Evolutionary conservation across 2,797 vertebrate species (phyloP), one percentile per base, ranked within the genome.

Genomic region (Steatocranus sp.): DNA sequence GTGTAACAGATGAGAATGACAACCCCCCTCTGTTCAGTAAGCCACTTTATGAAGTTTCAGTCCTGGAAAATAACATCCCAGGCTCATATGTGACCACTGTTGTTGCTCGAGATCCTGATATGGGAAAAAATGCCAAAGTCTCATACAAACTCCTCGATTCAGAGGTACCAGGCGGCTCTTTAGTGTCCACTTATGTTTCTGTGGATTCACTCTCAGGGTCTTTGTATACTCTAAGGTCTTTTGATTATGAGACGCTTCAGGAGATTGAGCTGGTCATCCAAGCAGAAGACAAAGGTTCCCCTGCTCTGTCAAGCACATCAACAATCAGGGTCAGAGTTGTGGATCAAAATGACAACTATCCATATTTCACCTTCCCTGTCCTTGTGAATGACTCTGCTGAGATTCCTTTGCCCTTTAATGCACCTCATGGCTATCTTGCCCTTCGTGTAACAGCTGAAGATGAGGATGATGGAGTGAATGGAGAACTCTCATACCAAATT

Each of bases 1-100:
- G 94, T 11, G 94, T 97, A 1, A 96, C 93, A 1, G 96, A 97
- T 30, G 96, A 97, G 87, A 97, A 97, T 27, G 97, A 97, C 93
- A 97, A 97, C 80, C 50, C 92, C 0, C 96, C 96, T 4, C 82
- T 92, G 14, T 97, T 97, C 79, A 95, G 95, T 9, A 96, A 96
- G 83, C 14, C 92, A 0, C n/a, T 93, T 3, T 97, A 96, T 78
- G 96, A 97, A 75, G 93, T 96, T n/a, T 96, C 96, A 1, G 92
- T 96, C 8, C 36, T 93, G 2, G 97, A 97, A 83, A 97, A 97
- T 36, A 97, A 97, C 48, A 93, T 95, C 3, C 96, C 97, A 1
- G 97, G 96, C 3, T 96, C 96, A 4, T 96, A 96, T 58, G 88
- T 97, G 1, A 94, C 95, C 11, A 96, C 96, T 1, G 90, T 97